Percentiles rank a stretch among this genome's conserved stretches.
phyloP scores from a whole-genome alignment of 2,888 invertebrate genomes.

The Zygaena filipendulae region DNA sequence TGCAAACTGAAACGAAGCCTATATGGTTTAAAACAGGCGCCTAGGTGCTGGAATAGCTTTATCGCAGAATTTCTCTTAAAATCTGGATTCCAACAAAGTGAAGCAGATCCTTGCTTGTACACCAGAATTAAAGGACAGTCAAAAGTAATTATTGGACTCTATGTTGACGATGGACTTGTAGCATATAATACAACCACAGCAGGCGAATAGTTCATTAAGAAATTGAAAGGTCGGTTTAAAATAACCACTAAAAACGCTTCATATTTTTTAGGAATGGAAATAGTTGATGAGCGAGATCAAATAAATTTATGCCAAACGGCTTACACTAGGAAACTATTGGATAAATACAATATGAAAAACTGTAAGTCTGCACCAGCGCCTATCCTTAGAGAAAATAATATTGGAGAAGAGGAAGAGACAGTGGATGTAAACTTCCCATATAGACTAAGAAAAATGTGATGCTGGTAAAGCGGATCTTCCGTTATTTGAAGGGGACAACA shows the following conservation, averaged over 20 bases:
- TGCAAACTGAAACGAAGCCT: no score
- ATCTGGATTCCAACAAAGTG: slow-evolving; percentile 2
- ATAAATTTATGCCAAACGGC: not conserved
- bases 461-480: no score
- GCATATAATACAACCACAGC: no score
- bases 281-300: not conserved
- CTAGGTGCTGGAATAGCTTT: slow-evolving; percentile 7
- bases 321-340: slow-evolving; percentile 2
- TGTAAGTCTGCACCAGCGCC: slow-evolving; percentile 3
- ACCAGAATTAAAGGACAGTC: slow-evolving; percentile 1
- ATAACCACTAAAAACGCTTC: slow-evolving; percentile 4
- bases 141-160: slow-evolving; percentile 5
- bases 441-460: no score
- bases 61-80: not conserved
- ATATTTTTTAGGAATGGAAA: slow-evolving; percentile 2
- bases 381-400: not conserved
- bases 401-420: not conserved
- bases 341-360: slow-evolving; percentile 2
- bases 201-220: not conserved
- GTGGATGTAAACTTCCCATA: no score
- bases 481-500: no score
- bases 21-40: no score
- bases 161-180: slow-evolving; percentile 11
- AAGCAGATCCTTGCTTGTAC: slow-evolving; percentile 7
- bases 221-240: not conserved